phyloP scores from a whole-genome alignment of 2,113 vertebrate genomes.

The Pseudorectes ferrugineus region DNA sequence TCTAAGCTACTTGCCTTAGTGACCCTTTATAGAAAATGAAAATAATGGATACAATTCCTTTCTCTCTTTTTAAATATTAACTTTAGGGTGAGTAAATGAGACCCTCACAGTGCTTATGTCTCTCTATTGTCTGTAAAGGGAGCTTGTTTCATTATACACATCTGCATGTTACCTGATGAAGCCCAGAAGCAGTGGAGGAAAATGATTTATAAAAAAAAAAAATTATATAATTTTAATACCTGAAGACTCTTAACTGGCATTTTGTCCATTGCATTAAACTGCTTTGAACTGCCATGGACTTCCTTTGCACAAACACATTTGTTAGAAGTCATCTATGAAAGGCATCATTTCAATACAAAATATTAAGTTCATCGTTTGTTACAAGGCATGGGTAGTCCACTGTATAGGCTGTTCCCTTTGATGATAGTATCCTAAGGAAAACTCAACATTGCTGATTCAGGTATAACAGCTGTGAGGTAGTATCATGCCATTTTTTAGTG shows the following conservation, averaged over 20 bases:
- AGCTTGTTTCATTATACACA: background rate
- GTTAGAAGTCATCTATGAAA: background rate
- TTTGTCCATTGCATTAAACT: background rate
- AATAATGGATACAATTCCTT: background rate
- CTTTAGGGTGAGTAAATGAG: background rate
- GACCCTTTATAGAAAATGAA: background rate
- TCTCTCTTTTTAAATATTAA: background rate
- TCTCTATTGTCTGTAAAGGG: background rate
- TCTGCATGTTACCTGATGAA: background rate
- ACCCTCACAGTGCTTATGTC: background rate
- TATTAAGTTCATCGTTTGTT: background rate
- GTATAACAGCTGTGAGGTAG: background rate
- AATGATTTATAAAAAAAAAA: background rate
- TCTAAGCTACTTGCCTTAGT: background rate
- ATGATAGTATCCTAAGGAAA: background rate
- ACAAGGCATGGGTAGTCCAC: background rate
- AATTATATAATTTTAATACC: background rate
- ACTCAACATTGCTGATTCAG: background rate
- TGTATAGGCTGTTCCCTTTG: background rate
- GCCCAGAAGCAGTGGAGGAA: background rate
- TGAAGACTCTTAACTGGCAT: background rate
- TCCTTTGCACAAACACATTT: background rate
- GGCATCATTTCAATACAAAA: background rate
- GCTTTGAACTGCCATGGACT: background rate
- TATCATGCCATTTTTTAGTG: background rate